Base-by-base conservation (phyloP, 1,140 invertebrate species). In the Zaprionus camerounensis region DNA sequence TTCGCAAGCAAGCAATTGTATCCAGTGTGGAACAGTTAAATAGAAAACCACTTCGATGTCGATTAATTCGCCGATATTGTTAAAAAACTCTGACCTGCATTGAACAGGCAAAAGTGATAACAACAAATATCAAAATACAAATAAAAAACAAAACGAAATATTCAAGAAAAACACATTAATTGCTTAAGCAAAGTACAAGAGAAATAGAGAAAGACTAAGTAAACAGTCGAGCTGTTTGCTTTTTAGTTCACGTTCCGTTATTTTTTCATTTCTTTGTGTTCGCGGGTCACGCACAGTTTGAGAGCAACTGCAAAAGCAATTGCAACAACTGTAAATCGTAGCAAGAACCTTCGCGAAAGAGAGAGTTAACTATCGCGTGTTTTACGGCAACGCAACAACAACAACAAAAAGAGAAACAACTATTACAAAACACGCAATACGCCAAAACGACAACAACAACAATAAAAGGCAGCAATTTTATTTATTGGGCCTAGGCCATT, bases 401-500 rank as follows among this genome's bases (percentile, higher is more conserved):
- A 12, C 17, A 49, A 49, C 46, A 49, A 22, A 20, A 22, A 24
- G n/a, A 22, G 46, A 4, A 51, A 17, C 24, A 70, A 67, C 55
- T 73, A 71, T 57, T 17, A 64, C 49, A 76, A 66, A 38, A 66
- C 15, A 57, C 57, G 65, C 62, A 74, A 15, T 17, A 22, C 58
- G 65, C 9, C 36, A 56, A 20, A 69, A 6, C n/a, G n/a, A n/a
- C 36, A 62, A 57, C 46, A 49, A 63, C 65, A 63, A 38, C 72
- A 80, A 63, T 62, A 78, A 77, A 81, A 82, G 20, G 70, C 66
- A 80, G 67, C 71, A 81, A 80, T 78, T 81, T 80, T 61, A 74
- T 87, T 83, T 80, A 85, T 92, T 80, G 91, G 91, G 91, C 91
- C 91, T 92, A 92, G 86, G 91, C 91, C 91, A 83, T 92, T 92